phyloP scores from a whole-genome alignment of 2,888 invertebrate genomes.

The Sabellastarte sp. region DNA sequence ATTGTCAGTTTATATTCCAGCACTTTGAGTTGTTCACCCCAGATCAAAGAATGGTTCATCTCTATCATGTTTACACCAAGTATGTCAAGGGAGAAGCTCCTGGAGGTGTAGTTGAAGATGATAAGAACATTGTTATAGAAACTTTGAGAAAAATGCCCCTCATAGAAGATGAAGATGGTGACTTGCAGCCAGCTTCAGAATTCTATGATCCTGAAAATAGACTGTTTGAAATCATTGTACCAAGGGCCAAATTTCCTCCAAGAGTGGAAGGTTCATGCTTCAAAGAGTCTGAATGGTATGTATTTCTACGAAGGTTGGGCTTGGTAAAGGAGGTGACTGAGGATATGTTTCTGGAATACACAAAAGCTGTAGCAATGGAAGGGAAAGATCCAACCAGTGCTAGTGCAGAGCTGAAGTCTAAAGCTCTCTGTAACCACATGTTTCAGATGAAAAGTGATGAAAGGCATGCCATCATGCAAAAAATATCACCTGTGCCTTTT shows the following conservation, averaged over 20 bases:
- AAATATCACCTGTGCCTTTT: too few relatives aligned
- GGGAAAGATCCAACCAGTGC: slow-evolving; percentile 9
- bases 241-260: slow-evolving; percentile 30
- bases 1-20: slow-evolving; percentile 32
- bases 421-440: too few relatives aligned
- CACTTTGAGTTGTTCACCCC: slow-evolving; percentile 30
- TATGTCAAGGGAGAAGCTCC: slow-evolving; percentile 18
- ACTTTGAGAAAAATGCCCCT: slow-evolving; percentile 18
- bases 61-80: slow-evolving; percentile 24
- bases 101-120: neutral
- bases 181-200: slow-evolving; percentile 23
- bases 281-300: slow-evolving; percentile 23
- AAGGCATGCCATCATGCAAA: too few relatives aligned
- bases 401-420: slow-evolving; percentile 19
- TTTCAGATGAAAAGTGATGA: too few relatives aligned
- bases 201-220: slow-evolving; percentile 34
- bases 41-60: slow-evolving; percentile 24
- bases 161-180: slow-evolving; percentile 26
- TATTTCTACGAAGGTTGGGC: slow-evolving; percentile 22
- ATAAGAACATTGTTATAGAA: too few relatives aligned
- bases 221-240: slow-evolving; percentile 33
- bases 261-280: slow-evolving; percentile 10
- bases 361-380: slow-evolving; percentile 20
- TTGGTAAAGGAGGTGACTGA: slow-evolving; percentile 18
- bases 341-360: slow-evolving; percentile 25